Base-by-base conservation (phyloP, 1,140 invertebrate genomes). In the Pogonognathellus flavescens region DNA sequence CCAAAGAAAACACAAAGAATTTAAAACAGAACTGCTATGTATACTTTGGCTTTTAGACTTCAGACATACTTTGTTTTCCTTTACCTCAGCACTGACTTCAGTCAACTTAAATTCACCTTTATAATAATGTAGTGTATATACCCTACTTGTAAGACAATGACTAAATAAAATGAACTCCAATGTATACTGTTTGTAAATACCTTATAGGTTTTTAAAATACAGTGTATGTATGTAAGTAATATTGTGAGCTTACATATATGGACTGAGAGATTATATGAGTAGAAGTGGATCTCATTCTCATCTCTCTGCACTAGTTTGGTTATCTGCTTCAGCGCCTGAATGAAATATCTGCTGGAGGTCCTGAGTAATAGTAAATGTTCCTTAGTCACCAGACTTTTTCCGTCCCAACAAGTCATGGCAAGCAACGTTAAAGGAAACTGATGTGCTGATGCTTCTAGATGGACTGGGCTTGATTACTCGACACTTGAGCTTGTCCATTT, bases 391-490 rank as follows among this genome's bases (percentile, higher is more conserved):
- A 41, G 31, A 41, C 31, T 41, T 41, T 41, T 41, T 41, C 31
- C 31, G 31, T 41, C 31, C 6, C 31, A 41, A 41, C 31, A 14
- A 41, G n/a, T 11, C 66, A 50, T 49, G 70, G 14, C 41, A 16
- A 6, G 4, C 13, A 66, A 25, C 18, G 25, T 13, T 49, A 49
- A 49, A 31, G 31, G n/a, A 76, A 76, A 76, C 41, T 50, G 70
- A 76, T 76, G 16, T 11, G 13, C n/a, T 66, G 16, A 66, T 18
- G 31, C 0, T 18, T 60, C n/a, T 10, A 60, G 18, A 25, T 31
- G 22, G n/a, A 76, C 70, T 50, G 70, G 70, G 49, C 31, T 76
- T 72, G 66, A 72, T 72, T 76, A 76, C 16, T 76, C 70, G 25
- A 50, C 70, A 76, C 70, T 31, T 76, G 70, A 76, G 1, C 9